Conservation (phyloP, 1,140 invertebrate species). For the Ptiloglossa arizonensis region DNA sequence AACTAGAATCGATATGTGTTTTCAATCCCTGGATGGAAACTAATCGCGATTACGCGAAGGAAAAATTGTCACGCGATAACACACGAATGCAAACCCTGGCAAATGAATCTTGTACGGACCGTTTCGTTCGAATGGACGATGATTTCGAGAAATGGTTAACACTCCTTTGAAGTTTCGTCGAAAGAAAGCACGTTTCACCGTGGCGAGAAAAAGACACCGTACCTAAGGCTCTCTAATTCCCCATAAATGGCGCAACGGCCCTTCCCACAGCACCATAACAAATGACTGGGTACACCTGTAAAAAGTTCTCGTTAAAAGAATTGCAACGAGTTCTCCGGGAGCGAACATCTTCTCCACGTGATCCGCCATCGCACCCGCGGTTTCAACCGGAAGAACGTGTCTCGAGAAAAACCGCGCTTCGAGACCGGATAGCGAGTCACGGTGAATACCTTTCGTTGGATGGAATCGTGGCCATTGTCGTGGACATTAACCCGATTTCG, state of each 20-base stretch:
- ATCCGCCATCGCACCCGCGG: neutral
- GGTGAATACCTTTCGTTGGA: slow-evolving; percentile 37
- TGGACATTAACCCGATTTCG: slow-evolving; percentile 53
- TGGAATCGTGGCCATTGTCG: slow-evolving; percentile 50
- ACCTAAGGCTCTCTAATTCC: slow-evolving; percentile 4
- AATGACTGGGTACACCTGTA: neutral
- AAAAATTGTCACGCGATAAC: no score
- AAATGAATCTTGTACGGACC: no score
- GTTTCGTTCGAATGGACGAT: no score
- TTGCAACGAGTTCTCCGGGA: slow-evolving; percentile 27
- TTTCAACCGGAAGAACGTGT: neutral
- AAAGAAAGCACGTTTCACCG: neutral
- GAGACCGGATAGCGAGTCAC: slow-evolving; percentile 19
- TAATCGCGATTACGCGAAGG: no score
- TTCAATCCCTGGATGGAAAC: no score
- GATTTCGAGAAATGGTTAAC: no score
- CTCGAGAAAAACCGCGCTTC: slow-evolving; percentile 26
- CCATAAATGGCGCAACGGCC: neutral
- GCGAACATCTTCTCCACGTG: slow-evolving; percentile 6
- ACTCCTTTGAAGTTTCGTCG: neutral
- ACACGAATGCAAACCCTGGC: no score
- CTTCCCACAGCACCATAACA: slow-evolving; percentile 13
- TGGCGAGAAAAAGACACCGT: no score
- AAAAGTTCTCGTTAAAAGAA: slow-evolving; percentile 42
- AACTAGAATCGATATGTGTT: no score